Base-by-base conservation (phyloP, 2,888 invertebrate genomes). In the Nasonia oneida region DNA sequence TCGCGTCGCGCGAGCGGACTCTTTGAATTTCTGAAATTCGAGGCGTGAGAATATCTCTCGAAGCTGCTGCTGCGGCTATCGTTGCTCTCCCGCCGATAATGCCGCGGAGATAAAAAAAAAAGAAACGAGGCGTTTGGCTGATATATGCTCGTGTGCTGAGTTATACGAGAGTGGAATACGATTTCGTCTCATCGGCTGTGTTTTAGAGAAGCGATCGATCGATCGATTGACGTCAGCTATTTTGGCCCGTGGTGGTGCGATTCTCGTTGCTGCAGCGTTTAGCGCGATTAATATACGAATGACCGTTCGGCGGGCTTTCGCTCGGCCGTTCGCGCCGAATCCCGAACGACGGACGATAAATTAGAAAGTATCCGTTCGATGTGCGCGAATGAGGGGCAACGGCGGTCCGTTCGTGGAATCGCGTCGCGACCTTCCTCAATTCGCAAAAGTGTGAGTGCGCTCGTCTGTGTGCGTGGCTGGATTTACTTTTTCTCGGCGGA, bases 1-100 rank as follows among this genome's bases (percentile, higher is more conserved):
- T 87, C 87, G 86, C 83, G 77, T 71, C 79, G 50, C 47, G 84
- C 75, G 77, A 80, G 85, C 89, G 87, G 86, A 87, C 87, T 87
- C 88, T 88, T 89, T 88, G 89, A 87, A 88, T 89, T 88, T 87
- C 80, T 88, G 88, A 87, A 88, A 89, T 87, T 87, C 87, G 87
- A 87, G 86, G 89, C 88, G 89, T 88, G 89, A 88, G 89, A 89
- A 89, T 87, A 76, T 87, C 80, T 85, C 53, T 47, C 73, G 23
- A 23, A 23, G 23, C 23, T 23, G 23, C 47, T 71, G 76, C 61
- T 29, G 74, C 53, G 78, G 71, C 76, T 76, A 86, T 82, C 86
- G 57, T 50, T 29, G 50, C 76, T 70, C 73, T 84, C 84, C 73
- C 84, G 70, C 85, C 86, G 89, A 89, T 89, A 88, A 88, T 85